These are phyloP conservation scores for Podarcis siculus DNA, from an alignment of 2,797 vertebrate species.

Conservation along the genomic window DNA sequence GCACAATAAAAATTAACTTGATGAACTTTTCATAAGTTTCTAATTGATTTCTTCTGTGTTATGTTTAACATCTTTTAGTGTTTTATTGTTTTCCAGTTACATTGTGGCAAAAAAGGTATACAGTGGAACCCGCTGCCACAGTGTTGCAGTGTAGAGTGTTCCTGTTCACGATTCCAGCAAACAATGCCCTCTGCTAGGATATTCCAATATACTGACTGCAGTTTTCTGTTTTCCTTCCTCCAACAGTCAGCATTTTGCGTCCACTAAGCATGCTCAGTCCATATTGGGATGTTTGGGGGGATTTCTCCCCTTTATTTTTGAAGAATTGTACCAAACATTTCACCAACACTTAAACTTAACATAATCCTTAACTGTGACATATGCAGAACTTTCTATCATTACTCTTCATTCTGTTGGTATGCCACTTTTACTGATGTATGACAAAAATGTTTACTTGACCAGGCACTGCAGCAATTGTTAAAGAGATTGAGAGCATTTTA, in stretches of 20 bases:
- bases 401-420: neutral
- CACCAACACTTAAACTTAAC: neutral
- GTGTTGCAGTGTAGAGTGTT: neutral
- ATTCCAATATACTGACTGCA: too few relatives aligned
- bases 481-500: neutral
- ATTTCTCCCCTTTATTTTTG: neutral
- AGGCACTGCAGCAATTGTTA: neutral
- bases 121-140: neutral
- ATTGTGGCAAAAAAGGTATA: neutral
- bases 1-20: slow-evolving; percentile 82
- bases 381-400: neutral
- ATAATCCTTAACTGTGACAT: neutral
- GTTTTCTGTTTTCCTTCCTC: neutral
- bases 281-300: too few relatives aligned
- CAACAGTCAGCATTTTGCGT: neutral
- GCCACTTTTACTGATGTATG: too few relatives aligned
- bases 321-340: neutral
- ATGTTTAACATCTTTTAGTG: neutral
- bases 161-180: neutral
- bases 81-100: neutral
- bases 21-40: neutral
- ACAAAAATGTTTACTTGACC: too few relatives aligned
- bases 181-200: neutral
- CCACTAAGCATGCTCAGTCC: neutral
- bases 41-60: neutral